Conservation (phyloP, 2,113 vertebrate genomes). For the Apteryx owenii region DNA sequence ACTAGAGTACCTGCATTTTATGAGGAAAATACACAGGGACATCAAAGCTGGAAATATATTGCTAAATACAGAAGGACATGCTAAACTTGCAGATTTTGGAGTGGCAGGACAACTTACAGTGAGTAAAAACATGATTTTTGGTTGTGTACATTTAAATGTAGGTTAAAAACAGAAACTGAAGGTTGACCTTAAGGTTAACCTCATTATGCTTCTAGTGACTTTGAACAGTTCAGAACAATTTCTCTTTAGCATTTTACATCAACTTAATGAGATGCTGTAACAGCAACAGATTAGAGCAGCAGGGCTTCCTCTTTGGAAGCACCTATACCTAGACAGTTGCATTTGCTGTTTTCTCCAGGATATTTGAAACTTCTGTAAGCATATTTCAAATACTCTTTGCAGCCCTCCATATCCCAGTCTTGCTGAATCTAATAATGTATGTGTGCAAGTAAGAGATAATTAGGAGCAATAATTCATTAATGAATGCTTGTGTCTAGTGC, state of each 20-base stretch:
- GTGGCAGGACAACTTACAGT: slow-evolving; percentile 96
- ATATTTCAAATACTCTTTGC: background rate
- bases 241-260: background rate
- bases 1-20: slow-evolving; percentile 95
- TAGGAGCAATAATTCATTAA: background rate
- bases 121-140: slow-evolving; percentile 56
- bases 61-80: slow-evolving; percentile 91
- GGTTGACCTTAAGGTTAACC: background rate
- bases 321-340: background rate
- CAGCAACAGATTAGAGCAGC: background rate
- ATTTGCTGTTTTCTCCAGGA: background rate
- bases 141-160: background rate
- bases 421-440: background rate
- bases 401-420: rapidly evolving
- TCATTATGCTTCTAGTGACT: background rate
- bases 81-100: slow-evolving; percentile 96
- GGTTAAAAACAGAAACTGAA: too few relatives aligned
- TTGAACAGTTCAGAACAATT: background rate
- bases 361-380: background rate
- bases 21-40: slow-evolving; percentile 98
- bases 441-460: background rate
- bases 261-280: background rate
- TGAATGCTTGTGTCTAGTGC: background rate
- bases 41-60: slow-evolving; percentile 98
- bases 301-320: background rate